phyloP scores from a whole-genome alignment of 92 coral and sea anemone genomes.

The Actinernus sp. region DNA sequence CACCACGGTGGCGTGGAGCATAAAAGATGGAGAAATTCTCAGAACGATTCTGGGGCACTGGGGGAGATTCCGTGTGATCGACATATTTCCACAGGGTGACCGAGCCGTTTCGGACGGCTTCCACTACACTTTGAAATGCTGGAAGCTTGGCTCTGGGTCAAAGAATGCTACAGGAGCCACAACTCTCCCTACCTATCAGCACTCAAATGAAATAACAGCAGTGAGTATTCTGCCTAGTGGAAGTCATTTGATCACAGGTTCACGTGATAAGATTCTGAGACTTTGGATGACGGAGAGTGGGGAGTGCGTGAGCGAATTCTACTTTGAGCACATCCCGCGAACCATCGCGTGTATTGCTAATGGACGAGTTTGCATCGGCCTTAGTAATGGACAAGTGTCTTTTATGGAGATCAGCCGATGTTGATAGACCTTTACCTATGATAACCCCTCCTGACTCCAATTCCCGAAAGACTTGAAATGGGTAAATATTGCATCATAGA shows the following conservation, averaged over 20 bases:
- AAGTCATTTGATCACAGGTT: constrained; percentile 29
- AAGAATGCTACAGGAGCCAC: neutral
- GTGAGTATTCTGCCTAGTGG: constrained; percentile 21
- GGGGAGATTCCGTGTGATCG: constrained; percentile 55
- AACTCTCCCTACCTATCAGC: neutral
- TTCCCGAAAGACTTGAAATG: too few species aligned
- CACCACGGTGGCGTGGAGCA: constrained; percentile 39
- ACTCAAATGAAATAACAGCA: constrained; percentile 30
- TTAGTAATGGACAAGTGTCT: constrained; percentile 56
- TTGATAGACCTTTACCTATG: neutral
- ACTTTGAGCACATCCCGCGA: constrained; percentile 44
- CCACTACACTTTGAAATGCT: constrained; percentile 32
- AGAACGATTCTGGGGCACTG: constrained; percentile 28
- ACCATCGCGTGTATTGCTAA: constrained; percentile 31
- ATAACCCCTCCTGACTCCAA: neutral
- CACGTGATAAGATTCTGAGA: constrained; percentile 57
- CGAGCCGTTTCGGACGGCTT: constrained; percentile 47
- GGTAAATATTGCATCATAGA: too few species aligned
- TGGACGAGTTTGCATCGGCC: constrained; percentile 42
- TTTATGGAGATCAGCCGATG: constrained; percentile 8
- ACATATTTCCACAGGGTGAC: constrained; percentile 11
- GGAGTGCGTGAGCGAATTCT: constrained; percentile 32
- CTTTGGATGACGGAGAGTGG: constrained; percentile 27
- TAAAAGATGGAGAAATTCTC: constrained; percentile 13
- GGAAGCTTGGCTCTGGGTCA: neutral